Evolutionary conservation across 2,888 invertebrate genomes (phyloP), one percentile per base, ranked within the genome.

Genomic region (Napeogenes sylphis): DNA sequence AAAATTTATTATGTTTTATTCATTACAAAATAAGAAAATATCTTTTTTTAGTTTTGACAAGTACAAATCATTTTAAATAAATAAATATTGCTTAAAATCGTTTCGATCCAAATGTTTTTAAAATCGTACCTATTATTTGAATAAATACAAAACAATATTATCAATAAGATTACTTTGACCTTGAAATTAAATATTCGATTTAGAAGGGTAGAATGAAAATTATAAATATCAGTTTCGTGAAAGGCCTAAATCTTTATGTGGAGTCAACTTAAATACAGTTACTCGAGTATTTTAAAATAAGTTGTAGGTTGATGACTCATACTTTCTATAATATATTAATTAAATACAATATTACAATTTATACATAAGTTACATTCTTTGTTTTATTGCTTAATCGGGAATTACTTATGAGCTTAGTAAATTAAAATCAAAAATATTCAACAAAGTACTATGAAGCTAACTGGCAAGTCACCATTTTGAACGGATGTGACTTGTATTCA

Each of bases 401-500:
- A 30, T 51, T 30, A 51, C 30, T 51, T 51, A 12, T 30, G 30
- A 51, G 10, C 12, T 42, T 10, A 21, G 30, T 51, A 30, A 8
- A 30, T 30, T 30, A 14, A 30, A 21, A 14, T 51, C 0, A 51
- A 21, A 12, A 10, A 51, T 51, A 47, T 57, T 42, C 68, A 73
- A 71, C 65, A 63, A 66, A 45, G 21, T 65, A 62, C 63, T 64
- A 65, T 57, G 73, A 77, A 80, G 71, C 74, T 77, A 83, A 85
- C 86, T 82, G 81, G 84, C 85, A 87, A 88, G 93, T 88, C 92
- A 92, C 93, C 93, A 93, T 93, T 93, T 93, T 93, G 92, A 92
- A 91, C 92, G 91, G 91, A 90, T 87, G 86, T 89, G 83, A 84
- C 80, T 83, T 79, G 82, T 80, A 83, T 77, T 83, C 79, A 84